These are phyloP conservation scores for Brachyhypopomus gauderio DNA, from an alignment of 2,113 vertebrate genomes.

Conservation along the genomic window DNA sequence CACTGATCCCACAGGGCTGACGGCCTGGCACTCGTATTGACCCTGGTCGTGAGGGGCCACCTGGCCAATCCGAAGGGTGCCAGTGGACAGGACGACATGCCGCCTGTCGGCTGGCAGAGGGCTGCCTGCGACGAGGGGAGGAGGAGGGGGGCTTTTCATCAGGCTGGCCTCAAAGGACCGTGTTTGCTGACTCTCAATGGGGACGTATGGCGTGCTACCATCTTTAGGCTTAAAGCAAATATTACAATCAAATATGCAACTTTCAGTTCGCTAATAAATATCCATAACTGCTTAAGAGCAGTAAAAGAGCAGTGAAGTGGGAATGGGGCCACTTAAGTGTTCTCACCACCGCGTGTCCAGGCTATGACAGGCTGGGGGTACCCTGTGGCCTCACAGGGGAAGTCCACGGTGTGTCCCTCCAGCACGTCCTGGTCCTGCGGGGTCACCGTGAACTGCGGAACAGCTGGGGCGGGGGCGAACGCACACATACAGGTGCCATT, in stretches of 20 bases:
- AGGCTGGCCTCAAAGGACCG: too few relatives aligned
- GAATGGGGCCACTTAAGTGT: background rate
- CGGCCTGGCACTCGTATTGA: conserved; percentile 96
- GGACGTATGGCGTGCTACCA: too few relatives aligned
- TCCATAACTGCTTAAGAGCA: too few relatives aligned
- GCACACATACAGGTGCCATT: conserved; percentile 25
- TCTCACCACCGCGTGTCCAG: conserved; percentile 92
- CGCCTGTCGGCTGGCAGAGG: conserved; percentile 87
- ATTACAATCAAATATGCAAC: too few relatives aligned
- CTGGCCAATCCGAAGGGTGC: conserved; percentile 85
- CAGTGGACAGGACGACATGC: conserved; percentile 84
- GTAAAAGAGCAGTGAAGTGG: background rate
- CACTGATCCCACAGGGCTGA: conserved; percentile 90
- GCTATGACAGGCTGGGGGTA: conserved; percentile 91
- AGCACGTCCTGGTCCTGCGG: conserved; percentile 89
- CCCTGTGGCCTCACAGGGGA: conserved; percentile 90
- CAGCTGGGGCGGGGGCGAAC: conserved; percentile 74
- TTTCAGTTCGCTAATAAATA: too few relatives aligned
- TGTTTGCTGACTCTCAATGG: too few relatives aligned
- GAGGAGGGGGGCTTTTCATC: background rate
- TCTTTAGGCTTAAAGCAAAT: too few relatives aligned
- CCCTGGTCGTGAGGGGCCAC: conserved; percentile 93
- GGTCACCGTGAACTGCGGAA: conserved; percentile 89
- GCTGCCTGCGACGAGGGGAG: conserved; percentile 73
- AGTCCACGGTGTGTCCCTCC: conserved; percentile 93